Conservation (phyloP, 2,797 vertebrate species). For the Serranus cabrilla region DNA sequence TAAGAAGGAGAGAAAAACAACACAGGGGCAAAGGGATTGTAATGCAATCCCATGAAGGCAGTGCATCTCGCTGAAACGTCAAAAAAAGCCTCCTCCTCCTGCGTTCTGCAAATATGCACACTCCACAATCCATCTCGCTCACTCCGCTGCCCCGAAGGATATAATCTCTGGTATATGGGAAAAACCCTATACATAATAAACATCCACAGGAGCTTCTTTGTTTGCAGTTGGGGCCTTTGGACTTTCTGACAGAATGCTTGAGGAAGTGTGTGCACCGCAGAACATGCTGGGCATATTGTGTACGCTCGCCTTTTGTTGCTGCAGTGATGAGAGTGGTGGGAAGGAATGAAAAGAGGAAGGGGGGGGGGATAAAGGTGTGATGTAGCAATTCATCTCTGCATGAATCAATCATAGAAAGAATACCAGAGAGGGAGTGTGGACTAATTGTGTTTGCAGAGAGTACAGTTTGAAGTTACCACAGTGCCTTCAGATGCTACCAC, state of each 20-base stretch:
- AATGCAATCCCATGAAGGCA: slow-evolving; percentile 51
- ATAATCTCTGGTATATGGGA: slow-evolving; percentile 56
- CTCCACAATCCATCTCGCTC: slow-evolving; percentile 67
- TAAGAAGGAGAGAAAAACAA: slow-evolving; percentile 53
- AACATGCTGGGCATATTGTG: slow-evolving; percentile 39
- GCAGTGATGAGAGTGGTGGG: slow-evolving; percentile 36
- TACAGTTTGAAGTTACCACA: slow-evolving; percentile 17
- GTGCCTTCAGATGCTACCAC: background rate
- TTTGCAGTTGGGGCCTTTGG: slow-evolving; percentile 62
- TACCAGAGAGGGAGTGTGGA: background rate
- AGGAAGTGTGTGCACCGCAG: slow-evolving; percentile 17
- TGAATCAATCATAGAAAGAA: slow-evolving; percentile 45
- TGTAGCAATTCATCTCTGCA: slow-evolving; percentile 42
- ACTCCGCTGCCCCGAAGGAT: slow-evolving; percentile 53
- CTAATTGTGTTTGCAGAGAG: slow-evolving; percentile 32
- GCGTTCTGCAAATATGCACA: slow-evolving; percentile 58
- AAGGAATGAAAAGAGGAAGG: slow-evolving; percentile 12
- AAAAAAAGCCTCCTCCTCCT: slow-evolving; percentile 46
- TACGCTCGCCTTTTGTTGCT: slow-evolving; percentile 37
- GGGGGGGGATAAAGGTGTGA: slow-evolving; percentile 32
- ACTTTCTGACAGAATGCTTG: slow-evolving; percentile 53
- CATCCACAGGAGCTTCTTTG: slow-evolving; percentile 70
- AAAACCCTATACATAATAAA: slow-evolving; percentile 71
- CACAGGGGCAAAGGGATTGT: slow-evolving; percentile 40
- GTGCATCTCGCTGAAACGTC: slow-evolving; percentile 57